Percentiles rank a stretch among this genome's conserved stretches.
Conservation (phyloP, 2,888 invertebrate species). For the Metellina segmentata region DNA sequence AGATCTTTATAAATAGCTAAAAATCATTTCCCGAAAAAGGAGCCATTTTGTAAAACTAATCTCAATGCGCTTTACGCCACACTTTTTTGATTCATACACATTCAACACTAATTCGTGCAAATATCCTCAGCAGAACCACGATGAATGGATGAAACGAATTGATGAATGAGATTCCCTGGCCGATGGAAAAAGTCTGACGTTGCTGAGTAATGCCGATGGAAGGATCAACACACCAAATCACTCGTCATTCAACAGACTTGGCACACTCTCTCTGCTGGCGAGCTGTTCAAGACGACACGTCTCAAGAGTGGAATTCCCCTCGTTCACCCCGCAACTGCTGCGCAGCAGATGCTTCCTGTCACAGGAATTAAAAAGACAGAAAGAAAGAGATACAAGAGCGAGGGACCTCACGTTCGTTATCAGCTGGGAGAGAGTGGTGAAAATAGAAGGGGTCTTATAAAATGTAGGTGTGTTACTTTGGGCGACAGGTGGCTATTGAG, state of each 20-base stretch:
- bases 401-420: background rate
- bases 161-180: background rate
- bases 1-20: too few relatives aligned
- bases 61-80: too few relatives aligned
- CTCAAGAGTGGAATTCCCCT: background rate
- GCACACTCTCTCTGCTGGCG: background rate
- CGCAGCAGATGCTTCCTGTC: slow-evolving; percentile 25
- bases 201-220: background rate
- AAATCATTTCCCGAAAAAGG: too few relatives aligned
- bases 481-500: background rate
- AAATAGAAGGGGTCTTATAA: background rate
- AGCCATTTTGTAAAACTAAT: too few relatives aligned
- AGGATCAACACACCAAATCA: background rate
- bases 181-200: background rate
- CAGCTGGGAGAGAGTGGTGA: background rate
- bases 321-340: slow-evolving; percentile 11
- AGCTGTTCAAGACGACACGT: background rate
- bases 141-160: background rate
- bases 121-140: too few relatives aligned
- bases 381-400: background rate
- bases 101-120: too few relatives aligned
- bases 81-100: too few relatives aligned
- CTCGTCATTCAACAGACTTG: background rate
- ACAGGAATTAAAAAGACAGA: background rate
- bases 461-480: background rate